Evolutionary conservation across 1,140 invertebrate species (phyloP).

Genomic region (Eurosta solidaginis): DNA sequence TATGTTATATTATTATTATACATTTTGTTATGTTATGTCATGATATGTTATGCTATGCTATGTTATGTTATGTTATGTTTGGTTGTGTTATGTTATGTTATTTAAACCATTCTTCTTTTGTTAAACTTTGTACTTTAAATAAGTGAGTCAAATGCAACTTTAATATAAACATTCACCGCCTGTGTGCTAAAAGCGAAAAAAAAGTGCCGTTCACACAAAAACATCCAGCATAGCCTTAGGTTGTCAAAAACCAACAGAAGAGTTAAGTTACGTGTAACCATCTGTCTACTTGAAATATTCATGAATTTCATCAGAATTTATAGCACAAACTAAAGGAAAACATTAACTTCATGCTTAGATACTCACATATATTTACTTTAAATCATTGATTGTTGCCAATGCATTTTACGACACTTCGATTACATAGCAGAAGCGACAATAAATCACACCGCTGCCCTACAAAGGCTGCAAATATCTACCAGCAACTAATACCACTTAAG

Average conservation of each 20-base stretch:
- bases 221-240: neutral
- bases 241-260: neutral
- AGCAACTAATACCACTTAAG: neutral
- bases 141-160: too few relatives aligned
- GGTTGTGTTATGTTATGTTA: too few relatives aligned
- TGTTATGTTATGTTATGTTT: too few relatives aligned
- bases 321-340: neutral
- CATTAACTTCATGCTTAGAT: too few relatives aligned
- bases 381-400: conserved; percentile 15
- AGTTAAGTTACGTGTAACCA: neutral
- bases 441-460: neutral
- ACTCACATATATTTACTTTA: neutral
- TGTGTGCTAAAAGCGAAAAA: too few relatives aligned
- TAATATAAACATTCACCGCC: too few relatives aligned
- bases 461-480: neutral
- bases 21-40: too few relatives aligned
- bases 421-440: neutral
- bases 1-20: too few relatives aligned
- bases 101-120: too few relatives aligned
- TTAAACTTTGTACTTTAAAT: too few relatives aligned
- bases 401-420: conserved; percentile 23
- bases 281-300: neutral
- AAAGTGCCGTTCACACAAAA: too few relatives aligned
- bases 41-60: too few relatives aligned
- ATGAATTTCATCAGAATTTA: neutral